Evolutionary conservation across 2,113 vertebrate species (phyloP), one percentile per base, ranked within the genome.

Genomic region (Lepisosteus oculatus): DNA sequence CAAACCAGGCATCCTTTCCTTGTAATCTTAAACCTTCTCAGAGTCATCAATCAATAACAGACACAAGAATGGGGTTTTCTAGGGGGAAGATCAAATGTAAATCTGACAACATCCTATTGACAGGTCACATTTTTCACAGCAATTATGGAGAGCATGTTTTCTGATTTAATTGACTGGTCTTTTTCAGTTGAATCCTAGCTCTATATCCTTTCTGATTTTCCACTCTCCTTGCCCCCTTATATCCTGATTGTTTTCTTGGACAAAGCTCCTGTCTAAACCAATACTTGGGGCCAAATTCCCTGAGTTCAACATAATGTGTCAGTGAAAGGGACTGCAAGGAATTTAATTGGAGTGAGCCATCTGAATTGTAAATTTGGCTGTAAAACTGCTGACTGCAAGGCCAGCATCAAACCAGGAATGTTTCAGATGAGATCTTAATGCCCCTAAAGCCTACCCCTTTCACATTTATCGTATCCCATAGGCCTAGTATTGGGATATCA

Each of bases 181-280:
- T 76, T 47, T 9, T 51, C 5, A 51, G 57, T 84, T 83, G 80
- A 70, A 57, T 74, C 64, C 64, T 74, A 44, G 55, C 75, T 51
- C 47, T 81, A 76, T 77, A 71, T 69, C 79, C 65, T 51, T 51
- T 5, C 9, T 51, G 47, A 5, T 51, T 9, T 51, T 51, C 79
- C 71, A 78, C 83, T 78, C 70, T 73, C 41, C 51, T 61, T 77
- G 75, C 75, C 61, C 41, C 64, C 69, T 65, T 74, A 72, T 69
- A 78, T 75, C 68, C 15, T 61, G 5, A 44, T 79, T 83, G 82
- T 81, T 86, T 81, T 78, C 72, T 84, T 76, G 77, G 77, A 80
- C 81, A 83, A 88, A 87, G 79, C 83, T 79, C 56, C 69, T n/a
- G 77, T 69, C 71, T 70, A 67, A 83, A 81, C 72, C 70, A 54